These are phyloP conservation scores for Macaca nemestrina DNA, from an alignment of 2,113 vertebrate species.

Conservation along the genomic window DNA sequence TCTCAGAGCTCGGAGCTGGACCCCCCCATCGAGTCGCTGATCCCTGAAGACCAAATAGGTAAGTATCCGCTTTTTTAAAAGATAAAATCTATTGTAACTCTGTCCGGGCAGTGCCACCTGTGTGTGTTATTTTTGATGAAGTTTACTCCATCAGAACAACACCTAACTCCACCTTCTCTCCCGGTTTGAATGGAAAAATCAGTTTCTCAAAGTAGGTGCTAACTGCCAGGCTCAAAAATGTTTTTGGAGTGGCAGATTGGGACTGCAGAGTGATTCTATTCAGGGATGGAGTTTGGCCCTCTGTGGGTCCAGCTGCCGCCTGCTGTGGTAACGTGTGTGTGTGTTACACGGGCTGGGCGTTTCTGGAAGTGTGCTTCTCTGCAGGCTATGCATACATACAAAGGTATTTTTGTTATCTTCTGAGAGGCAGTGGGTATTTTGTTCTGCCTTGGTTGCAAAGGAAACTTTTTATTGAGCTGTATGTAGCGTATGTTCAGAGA, in stretches of 20 bases:
- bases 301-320: not conserved
- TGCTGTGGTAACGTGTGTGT: too few relatives aligned
- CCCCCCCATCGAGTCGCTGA: slow-evolving; percentile 95
- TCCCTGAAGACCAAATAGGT: slow-evolving; percentile 98
- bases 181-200: not conserved
- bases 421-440: not conserved
- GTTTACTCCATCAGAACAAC: not conserved
- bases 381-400: not conserved
- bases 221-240: not conserved
- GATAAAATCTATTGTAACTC: not conserved
- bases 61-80: slow-evolving; percentile 71
- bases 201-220: not conserved
- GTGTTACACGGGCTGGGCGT: not conserved
- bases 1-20: slow-evolving; percentile 96
- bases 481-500: not conserved
- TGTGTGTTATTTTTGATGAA: not conserved
- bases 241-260: not conserved
- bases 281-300: not conserved
- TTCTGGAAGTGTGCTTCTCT: not conserved
- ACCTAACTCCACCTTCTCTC: not conserved
- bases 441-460: not conserved
- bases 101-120: rapidly evolving
- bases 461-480: not conserved
- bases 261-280: not conserved
- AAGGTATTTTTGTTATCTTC: not conserved